Evolutionary conservation across 2,113 vertebrate genomes (phyloP).

Genomic region (Pteronura brasiliensis): DNA sequence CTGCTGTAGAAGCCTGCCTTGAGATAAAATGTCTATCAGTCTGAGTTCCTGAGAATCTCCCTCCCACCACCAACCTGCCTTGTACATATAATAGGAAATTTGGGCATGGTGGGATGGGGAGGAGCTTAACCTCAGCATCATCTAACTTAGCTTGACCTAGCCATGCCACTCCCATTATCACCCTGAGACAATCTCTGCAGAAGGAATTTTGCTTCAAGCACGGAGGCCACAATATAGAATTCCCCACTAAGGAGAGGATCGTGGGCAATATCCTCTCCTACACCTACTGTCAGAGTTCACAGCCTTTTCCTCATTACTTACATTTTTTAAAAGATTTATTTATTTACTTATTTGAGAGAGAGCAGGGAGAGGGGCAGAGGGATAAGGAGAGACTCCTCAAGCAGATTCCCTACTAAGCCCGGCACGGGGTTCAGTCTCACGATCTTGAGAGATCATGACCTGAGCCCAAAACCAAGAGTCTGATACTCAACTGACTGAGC

Average conservation of each 20-base stretch:
- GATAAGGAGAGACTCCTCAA: neutral
- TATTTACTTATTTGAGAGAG: too few species aligned
- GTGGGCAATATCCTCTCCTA: neutral
- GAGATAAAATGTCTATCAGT: neutral
- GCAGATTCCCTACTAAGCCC: neutral
- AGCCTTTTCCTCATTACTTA: neutral
- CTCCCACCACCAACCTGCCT: neutral
- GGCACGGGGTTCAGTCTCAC: neutral
- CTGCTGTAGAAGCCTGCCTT: neutral
- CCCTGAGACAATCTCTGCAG: neutral
- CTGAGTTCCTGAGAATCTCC: neutral
- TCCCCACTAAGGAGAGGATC: neutral
- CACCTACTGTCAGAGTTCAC: neutral
- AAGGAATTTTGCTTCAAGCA: neutral
- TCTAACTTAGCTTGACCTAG: neutral
- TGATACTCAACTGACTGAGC: neutral
- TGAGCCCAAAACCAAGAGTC: neutral
- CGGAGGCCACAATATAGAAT: neutral
- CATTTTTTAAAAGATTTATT: neutral
- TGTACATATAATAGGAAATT: neutral
- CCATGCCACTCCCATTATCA: too few species aligned
- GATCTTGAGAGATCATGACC: neutral
- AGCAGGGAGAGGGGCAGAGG: neutral
- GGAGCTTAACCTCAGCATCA: neutral
- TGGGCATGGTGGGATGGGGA: neutral